Evolutionary conservation across 2,888 invertebrate genomes (phyloP).

Genomic region (Melipona bicolor): DNA sequence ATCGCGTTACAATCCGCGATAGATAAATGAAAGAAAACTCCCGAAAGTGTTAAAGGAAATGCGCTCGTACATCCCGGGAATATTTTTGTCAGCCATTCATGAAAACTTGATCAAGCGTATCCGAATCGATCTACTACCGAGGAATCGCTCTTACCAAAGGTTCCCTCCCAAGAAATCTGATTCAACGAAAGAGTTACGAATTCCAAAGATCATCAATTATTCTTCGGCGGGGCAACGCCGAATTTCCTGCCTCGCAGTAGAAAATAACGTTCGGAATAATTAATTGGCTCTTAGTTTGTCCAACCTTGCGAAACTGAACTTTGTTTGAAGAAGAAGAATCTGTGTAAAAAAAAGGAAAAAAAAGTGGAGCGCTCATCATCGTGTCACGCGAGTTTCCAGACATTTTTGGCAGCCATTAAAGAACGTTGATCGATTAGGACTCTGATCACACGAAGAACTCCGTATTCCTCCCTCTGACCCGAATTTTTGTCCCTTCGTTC

Average conservation of each 20-base stretch:
- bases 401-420: too few relatives aligned
- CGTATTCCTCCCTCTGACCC: too few relatives aligned
- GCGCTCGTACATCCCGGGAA: too few relatives aligned
- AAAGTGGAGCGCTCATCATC: too few relatives aligned
- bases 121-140: not conserved
- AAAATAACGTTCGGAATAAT: conserved; percentile 3
- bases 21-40: too few relatives aligned
- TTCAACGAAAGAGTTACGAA: not conserved
- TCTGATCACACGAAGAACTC: too few relatives aligned
- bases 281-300: not conserved
- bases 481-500: too few relatives aligned
- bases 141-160: not conserved
- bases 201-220: conserved; percentile 21
- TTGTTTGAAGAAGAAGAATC: not conserved
- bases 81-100: not conserved
- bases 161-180: not conserved
- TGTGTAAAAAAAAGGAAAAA: too few relatives aligned
- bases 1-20: too few relatives aligned
- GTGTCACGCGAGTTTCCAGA: too few relatives aligned
- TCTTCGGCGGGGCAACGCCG: not conserved
- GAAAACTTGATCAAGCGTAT: not conserved
- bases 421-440: too few relatives aligned
- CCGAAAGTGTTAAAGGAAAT: too few relatives aligned
- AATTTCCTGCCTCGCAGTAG: not conserved
- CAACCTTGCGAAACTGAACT: not conserved